Base-by-base conservation (phyloP, 2,797 vertebrate species). In the Chaunax sp. region DNA sequence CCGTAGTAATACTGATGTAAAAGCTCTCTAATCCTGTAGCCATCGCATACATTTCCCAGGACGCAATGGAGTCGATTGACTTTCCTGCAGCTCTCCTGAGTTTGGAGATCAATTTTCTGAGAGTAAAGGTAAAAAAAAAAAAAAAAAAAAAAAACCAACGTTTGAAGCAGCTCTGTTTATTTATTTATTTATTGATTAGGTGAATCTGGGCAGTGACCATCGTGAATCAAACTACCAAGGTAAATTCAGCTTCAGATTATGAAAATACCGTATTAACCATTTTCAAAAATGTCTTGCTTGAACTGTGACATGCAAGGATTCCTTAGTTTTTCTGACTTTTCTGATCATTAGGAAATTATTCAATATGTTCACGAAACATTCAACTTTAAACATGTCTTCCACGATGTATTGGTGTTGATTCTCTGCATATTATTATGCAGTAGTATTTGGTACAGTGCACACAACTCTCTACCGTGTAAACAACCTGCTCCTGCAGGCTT, bases 31-130 rank as follows among this genome's bases (percentile, higher is more conserved):
- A n/a, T n/a, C n/a, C n/a, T n/a, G n/a, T n/a, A n/a, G n/a, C n/a
- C n/a, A n/a, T n/a, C n/a, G n/a, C n/a, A 30, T 78, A 75, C 83
- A 72, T 59, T 73, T 82, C 78, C 85, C 76, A 75, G n/a, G n/a
- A n/a, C n/a, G n/a, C n/a, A n/a, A n/a, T n/a, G 50, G 53, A 80
- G 75, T 18, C 15, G 59, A 78, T 81, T 58, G 75, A 81, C 64
- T 75, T 69, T 69, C 33, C 20, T 1, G 15, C 58, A 59, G 77
- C 53, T 54, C 77, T 55, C 20, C 58, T 30, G 63, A 69, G 33
- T 65, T 70, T 52, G 28, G n/a, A n/a, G 4, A 76, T 78, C 53
- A 61, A 63, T 80, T 59, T 68, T 67, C 25, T 66, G 55, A 38
- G 8, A n/a, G 52, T 26, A 55, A 20, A 61, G 13, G 8, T n/a